These are phyloP conservation scores for Malacosoma neustria DNA, from an alignment of 2,888 invertebrate species.

Conservation along the genomic window DNA sequence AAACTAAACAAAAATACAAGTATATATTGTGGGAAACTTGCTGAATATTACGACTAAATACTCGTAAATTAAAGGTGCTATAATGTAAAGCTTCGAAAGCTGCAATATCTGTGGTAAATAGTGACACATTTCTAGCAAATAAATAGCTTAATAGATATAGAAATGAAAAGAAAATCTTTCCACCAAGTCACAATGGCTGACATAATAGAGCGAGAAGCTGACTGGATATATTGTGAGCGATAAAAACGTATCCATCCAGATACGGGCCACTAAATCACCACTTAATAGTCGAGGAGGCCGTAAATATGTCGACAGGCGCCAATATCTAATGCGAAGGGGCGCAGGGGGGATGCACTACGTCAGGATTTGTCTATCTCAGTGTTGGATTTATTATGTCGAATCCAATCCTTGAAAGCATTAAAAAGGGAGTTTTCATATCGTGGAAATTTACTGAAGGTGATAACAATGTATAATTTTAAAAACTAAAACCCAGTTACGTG, in stretches of 20 bases:
- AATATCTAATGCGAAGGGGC: conserved; percentile 50
- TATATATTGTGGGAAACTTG: too few species aligned
- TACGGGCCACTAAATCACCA: conserved; percentile 71
- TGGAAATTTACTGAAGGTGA: too few species aligned
- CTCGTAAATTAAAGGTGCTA: too few species aligned
- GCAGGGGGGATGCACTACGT: conserved; percentile 1
- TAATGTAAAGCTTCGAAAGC: too few species aligned
- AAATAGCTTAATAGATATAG: too few species aligned
- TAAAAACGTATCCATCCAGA: conserved; percentile 74
- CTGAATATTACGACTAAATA: too few species aligned
- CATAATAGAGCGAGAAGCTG: conserved; percentile 57
- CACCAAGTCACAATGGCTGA: conserved; percentile 15
- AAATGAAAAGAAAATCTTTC: conserved; percentile 5
- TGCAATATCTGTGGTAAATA: too few species aligned
- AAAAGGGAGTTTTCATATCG: not conserved
- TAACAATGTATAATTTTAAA: too few species aligned
- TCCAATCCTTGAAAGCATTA: not conserved
- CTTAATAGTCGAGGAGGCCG: conserved; percentile 68
- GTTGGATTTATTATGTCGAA: not conserved
- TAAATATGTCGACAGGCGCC: conserved; percentile 72
- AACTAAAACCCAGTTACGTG: too few species aligned
- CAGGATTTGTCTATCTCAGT: conserved; percentile 26
- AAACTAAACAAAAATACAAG: too few species aligned
- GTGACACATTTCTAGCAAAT: too few species aligned
- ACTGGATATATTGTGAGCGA: conserved; percentile 64